phyloP scores from a whole-genome alignment of 2,797 vertebrate genomes.

The Malurus splendens region DNA sequence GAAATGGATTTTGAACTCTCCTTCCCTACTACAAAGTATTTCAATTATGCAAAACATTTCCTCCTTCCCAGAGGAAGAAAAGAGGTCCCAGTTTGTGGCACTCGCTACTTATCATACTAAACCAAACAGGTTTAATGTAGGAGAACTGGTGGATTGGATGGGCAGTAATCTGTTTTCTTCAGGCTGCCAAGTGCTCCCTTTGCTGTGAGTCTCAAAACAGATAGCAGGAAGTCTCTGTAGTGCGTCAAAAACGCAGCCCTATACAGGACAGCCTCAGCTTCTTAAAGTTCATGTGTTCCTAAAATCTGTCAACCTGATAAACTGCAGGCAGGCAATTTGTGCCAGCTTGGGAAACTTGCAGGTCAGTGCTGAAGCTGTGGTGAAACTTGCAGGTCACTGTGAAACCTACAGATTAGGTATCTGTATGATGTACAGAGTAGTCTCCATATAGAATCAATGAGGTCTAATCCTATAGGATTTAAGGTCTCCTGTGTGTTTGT shows the following conservation, averaged over 20 bases:
- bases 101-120: background rate
- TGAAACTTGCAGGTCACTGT: background rate
- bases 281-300: background rate
- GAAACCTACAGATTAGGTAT: background rate
- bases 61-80: background rate
- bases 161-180: background rate
- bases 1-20: background rate
- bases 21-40: background rate
- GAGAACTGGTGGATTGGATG: background rate
- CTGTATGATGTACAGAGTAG: background rate
- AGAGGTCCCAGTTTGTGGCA: background rate
- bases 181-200: background rate
- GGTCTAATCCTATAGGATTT: background rate
- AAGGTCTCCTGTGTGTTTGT: background rate
- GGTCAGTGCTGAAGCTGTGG: background rate
- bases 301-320: background rate
- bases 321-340: background rate
- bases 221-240: background rate
- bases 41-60: background rate
- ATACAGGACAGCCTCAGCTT: background rate
- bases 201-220: background rate
- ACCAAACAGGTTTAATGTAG: background rate
- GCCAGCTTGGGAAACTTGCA: background rate
- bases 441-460: background rate
- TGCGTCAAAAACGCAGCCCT: accelerated